Evolutionary conservation across 2,797 vertebrate genomes (phyloP).

Genomic region (Poeciliopsis infans): DNA sequence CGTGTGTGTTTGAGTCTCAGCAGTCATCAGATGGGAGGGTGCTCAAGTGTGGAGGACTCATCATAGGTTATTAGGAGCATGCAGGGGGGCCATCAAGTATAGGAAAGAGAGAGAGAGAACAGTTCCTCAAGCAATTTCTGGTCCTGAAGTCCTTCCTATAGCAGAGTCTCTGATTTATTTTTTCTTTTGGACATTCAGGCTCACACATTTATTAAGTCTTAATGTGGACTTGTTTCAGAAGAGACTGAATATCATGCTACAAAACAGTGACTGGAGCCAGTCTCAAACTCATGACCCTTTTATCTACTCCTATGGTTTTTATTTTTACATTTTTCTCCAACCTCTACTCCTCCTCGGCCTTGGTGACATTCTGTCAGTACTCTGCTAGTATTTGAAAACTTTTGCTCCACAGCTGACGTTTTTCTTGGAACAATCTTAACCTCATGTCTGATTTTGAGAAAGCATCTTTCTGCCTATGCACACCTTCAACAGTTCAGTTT

Average conservation of each 20-base stretch:
- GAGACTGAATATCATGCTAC: neutral
- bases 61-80: conserved; percentile 84
- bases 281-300: neutral
- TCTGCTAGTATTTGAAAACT: neutral
- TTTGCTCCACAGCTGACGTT: neutral
- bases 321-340: neutral
- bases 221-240: neutral
- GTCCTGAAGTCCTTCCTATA: conserved; percentile 19
- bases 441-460: neutral
- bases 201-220: neutral
- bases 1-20: conserved; percentile 61
- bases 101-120: conserved; percentile 52
- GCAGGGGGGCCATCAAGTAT: conserved; percentile 72
- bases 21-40: conserved; percentile 82
- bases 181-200: neutral
- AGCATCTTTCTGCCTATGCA: neutral
- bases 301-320: neutral
- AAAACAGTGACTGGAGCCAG: neutral
- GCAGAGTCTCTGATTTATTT: neutral
- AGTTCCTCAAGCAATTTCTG: conserved; percentile 36
- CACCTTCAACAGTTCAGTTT: neutral
- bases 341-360: neutral
- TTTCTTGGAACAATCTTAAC: neutral
- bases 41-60: conserved; percentile 85
- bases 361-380: neutral